Percentiles rank a stretch among this genome's conserved stretches.
Conservation (phyloP, 2,888 invertebrate species). For the Nudaria mundana region DNA sequence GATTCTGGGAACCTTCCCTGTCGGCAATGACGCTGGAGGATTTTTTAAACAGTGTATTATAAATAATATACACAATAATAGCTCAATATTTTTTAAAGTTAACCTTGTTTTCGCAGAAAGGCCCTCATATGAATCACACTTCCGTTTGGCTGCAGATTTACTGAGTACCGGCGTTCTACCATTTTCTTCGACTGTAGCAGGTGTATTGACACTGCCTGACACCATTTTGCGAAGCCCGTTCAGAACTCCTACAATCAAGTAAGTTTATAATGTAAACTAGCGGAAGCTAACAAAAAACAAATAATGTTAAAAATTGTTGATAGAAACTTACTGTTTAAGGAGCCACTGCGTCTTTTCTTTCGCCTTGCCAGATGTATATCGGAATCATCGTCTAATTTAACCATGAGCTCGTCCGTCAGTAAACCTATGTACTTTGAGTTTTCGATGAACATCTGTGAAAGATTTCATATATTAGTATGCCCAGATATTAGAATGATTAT, state of each 20-base stretch:
- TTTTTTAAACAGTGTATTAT: too few relatives aligned
- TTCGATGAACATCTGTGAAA: conserved; percentile 86
- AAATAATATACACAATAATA: too few relatives aligned
- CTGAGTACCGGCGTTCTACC: conserved; percentile 81
- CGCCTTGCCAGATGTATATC: conserved; percentile 79
- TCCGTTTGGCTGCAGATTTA: conserved; percentile 84
- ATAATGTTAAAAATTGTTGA: too few relatives aligned
- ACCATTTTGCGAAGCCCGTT: conserved; percentile 90
- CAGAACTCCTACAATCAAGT: conserved; percentile 83
- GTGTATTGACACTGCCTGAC: conserved; percentile 82
- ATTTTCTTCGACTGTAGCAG: conserved; percentile 65
- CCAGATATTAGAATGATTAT: too few relatives aligned
- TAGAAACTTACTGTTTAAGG: conserved; percentile 86
- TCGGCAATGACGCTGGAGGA: too few relatives aligned
- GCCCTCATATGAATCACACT: conserved; percentile 80
- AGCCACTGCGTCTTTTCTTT: conserved; percentile 92
- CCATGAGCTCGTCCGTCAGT: conserved; percentile 82
- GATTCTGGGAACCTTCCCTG: too few relatives aligned
- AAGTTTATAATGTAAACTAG: neutral
- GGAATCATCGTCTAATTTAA: conserved; percentile 72
- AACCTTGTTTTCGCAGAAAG: conserved; percentile 86
- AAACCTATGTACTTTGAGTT: conserved; percentile 88
- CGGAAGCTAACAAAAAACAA: neutral
- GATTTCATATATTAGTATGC: too few relatives aligned
- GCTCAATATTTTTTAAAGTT: too few relatives aligned